These are phyloP conservation scores for Amphiduros pacificus DNA, from an alignment of 2,888 invertebrate species.

Conservation along the genomic window DNA sequence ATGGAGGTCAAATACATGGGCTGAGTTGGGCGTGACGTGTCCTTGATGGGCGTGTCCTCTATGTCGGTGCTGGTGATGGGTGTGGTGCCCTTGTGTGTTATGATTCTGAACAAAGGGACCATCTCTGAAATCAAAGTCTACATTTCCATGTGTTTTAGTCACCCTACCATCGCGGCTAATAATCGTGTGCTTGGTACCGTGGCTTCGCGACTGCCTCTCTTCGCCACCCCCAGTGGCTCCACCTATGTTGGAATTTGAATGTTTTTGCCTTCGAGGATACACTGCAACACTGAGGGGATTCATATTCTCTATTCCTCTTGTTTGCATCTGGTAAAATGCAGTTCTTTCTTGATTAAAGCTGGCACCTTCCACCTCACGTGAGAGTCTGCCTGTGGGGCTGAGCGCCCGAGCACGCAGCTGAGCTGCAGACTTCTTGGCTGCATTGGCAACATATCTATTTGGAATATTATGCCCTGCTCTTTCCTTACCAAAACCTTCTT, in stretches of 20 bases:
- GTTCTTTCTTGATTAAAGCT: neutral
- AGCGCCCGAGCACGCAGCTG: constrained; percentile 2
- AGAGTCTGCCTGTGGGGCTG: constrained; percentile 11
- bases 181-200: constrained; percentile 29
- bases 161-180: constrained; percentile 25
- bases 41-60: neutral
- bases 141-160: constrained; percentile 5
- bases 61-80: neutral
- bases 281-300: constrained; percentile 14
- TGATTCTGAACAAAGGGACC: neutral
- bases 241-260: constrained; percentile 4
- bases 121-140: neutral
- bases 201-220: neutral
- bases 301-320: constrained; percentile 21
- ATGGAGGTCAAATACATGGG: too few relatives aligned
- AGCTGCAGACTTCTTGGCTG: neutral
- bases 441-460: constrained; percentile 1
- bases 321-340: neutral
- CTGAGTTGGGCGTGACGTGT: too few relatives aligned
- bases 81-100: neutral
- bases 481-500: constrained; percentile 6
- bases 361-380: neutral
- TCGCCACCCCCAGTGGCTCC: too few relatives aligned
- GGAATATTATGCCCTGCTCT: neutral
- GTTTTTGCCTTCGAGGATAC: constrained; percentile 9